phyloP scores from a whole-genome alignment of 2,888 invertebrate genomes.

The Diaprepes abbreviatus region DNA sequence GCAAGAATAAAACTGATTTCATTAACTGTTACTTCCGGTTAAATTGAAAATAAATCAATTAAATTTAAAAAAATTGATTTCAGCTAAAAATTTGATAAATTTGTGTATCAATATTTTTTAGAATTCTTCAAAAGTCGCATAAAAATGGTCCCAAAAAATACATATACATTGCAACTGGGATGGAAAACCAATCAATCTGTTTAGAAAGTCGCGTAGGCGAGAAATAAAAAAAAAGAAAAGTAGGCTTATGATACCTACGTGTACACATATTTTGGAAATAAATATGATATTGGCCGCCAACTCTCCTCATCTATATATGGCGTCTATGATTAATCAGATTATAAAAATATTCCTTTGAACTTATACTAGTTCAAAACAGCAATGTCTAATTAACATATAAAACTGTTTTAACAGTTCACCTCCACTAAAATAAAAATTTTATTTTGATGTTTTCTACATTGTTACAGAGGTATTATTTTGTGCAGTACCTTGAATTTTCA shows the following conservation, averaged over 20 bases:
- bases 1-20: no score
- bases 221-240: constrained; percentile 40
- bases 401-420: constrained; percentile 23
- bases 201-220: constrained; percentile 41
- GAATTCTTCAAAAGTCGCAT: no score
- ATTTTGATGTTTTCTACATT: constrained; percentile 8
- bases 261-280: constrained; percentile 49
- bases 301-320: constrained; percentile 46
- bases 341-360: constrained; percentile 38
- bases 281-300: constrained; percentile 47
- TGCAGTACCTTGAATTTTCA: constrained; percentile 38
- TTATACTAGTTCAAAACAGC: constrained; percentile 34
- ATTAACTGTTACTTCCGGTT: no score
- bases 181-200: constrained; percentile 9
- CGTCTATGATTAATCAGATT: constrained; percentile 44
- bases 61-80: no score
- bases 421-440: constrained; percentile 3
- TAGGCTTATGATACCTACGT: constrained; percentile 43
- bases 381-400: constrained; percentile 37
- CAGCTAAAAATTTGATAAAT: no score
- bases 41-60: no score
- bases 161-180: no score
- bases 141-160: no score
- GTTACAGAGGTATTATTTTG: constrained; percentile 12
- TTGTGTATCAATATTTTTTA: no score